Evolutionary conservation across 2,797 vertebrate species (phyloP), one percentile per base, ranked within the genome.

Genomic region (Lepilemur septentrionalis): DNA sequence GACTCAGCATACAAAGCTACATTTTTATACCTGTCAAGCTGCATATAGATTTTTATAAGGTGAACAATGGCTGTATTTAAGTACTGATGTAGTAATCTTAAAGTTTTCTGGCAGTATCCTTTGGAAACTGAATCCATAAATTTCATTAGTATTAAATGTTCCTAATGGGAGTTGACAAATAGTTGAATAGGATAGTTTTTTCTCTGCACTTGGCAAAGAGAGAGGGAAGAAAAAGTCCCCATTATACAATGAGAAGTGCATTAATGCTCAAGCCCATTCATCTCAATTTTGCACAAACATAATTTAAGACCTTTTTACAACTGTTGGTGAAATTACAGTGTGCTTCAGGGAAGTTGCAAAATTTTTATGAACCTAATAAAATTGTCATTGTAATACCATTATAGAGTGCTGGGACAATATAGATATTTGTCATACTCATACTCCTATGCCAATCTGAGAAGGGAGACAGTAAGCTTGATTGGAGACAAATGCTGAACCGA

Each of bases 111-210:
- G 99, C 99, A 99, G 98, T 98, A 99, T 99, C 98, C 98, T 99
- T 99, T 99, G 99, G 99, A 99, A 99, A 99, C 98, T 98, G 95
- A 98, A 98, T 98, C 98, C 99, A 99, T 99, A 99, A 99, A 99
- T 99, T 99, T 98, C 99, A 99, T 99, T 99, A 99, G 99, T 99
- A 99, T 99, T 99, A 99, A 99, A 99, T 99, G 98, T 99, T 99
- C 99, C 99, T 99, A 99, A 99, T 99, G 99, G 99, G 99, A 99
- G 99, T 99, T 99, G 99, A 99, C 99, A 99, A 99, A 99, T 99
- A 99, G 98, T 99, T 99, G 99, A 99, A 99, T 98, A 96, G 99
- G 98, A 98, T 98, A 99, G 98, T 98, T 98, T 99, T 98, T 99
- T 99, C 99, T 98, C 98, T 86, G 59, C 97, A 98, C 98, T 99